A percentile compares a stretch with the other conserved stretches of the same genome.
phyloP scores from a whole-genome alignment of 2,113 vertebrate species.

The Catharus fuscescens region DNA sequence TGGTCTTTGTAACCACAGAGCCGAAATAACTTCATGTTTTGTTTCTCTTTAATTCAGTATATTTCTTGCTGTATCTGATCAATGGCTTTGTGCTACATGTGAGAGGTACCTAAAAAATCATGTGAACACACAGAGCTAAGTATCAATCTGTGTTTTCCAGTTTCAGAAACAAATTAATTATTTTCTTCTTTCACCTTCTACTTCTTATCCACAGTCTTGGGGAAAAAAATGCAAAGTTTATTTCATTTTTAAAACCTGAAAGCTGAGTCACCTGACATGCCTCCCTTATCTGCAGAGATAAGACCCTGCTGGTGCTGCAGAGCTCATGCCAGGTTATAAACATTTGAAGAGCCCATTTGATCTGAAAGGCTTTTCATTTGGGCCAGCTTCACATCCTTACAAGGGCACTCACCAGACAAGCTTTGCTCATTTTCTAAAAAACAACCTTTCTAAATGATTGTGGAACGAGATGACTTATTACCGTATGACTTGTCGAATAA shows the following conservation, averaged over 20 bases:
- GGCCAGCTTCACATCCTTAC: not conserved
- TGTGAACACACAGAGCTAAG: not conserved
- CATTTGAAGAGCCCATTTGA: not conserved
- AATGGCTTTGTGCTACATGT: not conserved
- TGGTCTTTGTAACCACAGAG: not conserved
- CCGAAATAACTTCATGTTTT: not conserved
- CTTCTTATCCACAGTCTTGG: not conserved
- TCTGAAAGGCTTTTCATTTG: not conserved
- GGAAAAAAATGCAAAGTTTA: not conserved
- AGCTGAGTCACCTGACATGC: not conserved
- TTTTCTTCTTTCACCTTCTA: not conserved
- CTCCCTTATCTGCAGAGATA: not conserved
- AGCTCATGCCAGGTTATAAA: not conserved
- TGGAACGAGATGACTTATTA: not conserved
- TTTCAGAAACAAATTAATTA: not conserved
- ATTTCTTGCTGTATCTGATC: not conserved
- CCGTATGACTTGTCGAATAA: not conserved
- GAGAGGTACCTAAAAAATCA: not conserved
- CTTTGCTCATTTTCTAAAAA: not conserved
- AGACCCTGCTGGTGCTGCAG: not conserved
- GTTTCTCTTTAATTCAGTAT: not conserved
- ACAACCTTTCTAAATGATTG: not conserved
- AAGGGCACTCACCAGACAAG: fast-evolving
- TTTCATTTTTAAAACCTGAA: not conserved
- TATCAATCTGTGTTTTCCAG: not conserved